Percentiles rank a stretch among this genome's conserved stretches.
Evolutionary conservation across 2,888 invertebrate genomes (phyloP).

Genomic region (Stegana nigrithorax): DNA sequence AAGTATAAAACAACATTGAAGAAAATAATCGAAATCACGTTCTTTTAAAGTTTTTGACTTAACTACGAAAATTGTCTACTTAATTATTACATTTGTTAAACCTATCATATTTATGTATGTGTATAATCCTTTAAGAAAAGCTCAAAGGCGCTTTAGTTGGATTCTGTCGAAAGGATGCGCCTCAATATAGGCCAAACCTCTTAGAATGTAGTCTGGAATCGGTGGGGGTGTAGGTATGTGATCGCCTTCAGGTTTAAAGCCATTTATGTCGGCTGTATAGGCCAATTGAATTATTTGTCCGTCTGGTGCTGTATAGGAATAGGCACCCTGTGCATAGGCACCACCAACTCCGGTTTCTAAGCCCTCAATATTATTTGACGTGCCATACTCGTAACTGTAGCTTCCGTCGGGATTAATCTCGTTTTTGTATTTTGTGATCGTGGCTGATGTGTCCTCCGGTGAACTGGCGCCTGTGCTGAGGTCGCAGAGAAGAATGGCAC

Average conservation of each 20-base stretch:
- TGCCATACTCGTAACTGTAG: slow-evolving; percentile 70
- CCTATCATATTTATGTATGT: too few species aligned
- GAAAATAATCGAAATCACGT: too few species aligned
- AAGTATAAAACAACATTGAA: too few species aligned
- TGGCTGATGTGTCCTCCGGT: slow-evolving; percentile 50
- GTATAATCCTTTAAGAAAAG: too few species aligned
- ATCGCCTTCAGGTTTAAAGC: slow-evolving; percentile 61
- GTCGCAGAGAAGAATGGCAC: slow-evolving; percentile 37
- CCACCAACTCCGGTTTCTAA: slow-evolving; percentile 72
- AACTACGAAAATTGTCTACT: too few species aligned
- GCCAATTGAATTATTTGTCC: slow-evolving; percentile 53
- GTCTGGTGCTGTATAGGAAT: slow-evolving; percentile 59
- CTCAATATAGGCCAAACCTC: slow-evolving; percentile 55
- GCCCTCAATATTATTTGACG: slow-evolving; percentile 73
- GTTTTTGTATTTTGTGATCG: slow-evolving; percentile 45
- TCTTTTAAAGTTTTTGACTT: too few species aligned
- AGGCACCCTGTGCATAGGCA: slow-evolving; percentile 66
- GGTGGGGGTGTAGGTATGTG: slow-evolving; percentile 67
- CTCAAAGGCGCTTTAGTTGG: too few species aligned
- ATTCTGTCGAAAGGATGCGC: slow-evolving; percentile 55
- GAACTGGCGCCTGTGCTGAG: slow-evolving; percentile 34
- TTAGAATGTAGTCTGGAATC: slow-evolving; percentile 60
- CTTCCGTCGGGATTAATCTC: slow-evolving; percentile 64
- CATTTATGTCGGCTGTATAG: slow-evolving; percentile 64
- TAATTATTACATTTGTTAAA: too few species aligned